Evolutionary conservation across 2,888 invertebrate species (phyloP).

Genomic region (Drosophila anceps): DNA sequence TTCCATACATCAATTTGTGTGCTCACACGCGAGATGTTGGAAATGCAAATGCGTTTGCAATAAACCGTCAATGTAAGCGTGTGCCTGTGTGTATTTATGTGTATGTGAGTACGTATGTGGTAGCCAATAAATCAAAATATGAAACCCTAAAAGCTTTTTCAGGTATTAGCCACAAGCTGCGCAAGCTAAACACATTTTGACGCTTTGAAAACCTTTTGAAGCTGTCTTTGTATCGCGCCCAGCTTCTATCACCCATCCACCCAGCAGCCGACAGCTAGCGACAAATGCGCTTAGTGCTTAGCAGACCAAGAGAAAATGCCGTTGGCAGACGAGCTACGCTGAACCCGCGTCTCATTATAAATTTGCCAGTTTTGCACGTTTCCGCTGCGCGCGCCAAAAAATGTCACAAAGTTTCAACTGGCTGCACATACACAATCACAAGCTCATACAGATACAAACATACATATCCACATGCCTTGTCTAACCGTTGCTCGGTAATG

Average conservation of each 20-base stretch:
- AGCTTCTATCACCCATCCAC: slow-evolving; percentile 4
- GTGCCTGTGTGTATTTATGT: slow-evolving; percentile 17
- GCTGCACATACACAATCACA: slow-evolving; percentile 31
- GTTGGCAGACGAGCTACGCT: slow-evolving; percentile 60
- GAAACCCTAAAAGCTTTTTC: slow-evolving; percentile 75
- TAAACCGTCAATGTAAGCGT: slow-evolving; percentile 30
- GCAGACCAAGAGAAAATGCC: slow-evolving; percentile 67
- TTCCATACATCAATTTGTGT: slow-evolving; percentile 71
- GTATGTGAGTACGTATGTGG: slow-evolving; percentile 21
- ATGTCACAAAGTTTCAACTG: slow-evolving; percentile 74
- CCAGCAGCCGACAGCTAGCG: slow-evolving; percentile 31
- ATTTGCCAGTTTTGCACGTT: slow-evolving; percentile 81
- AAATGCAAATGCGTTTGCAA: slow-evolving; percentile 70
- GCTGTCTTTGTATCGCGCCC: slow-evolving; percentile 40
- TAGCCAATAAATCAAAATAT: slow-evolving; percentile 76
- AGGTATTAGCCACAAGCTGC: slow-evolving; percentile 66
- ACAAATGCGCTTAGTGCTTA: slow-evolving; percentile 75
- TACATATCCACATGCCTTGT: not conserved
- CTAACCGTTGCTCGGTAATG: slow-evolving; percentile 11
- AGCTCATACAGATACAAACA: not conserved
- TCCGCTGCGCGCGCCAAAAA: slow-evolving; percentile 73
- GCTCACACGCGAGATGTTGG: slow-evolving; percentile 43
- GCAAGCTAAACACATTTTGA: slow-evolving; percentile 56
- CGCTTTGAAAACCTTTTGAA: slow-evolving; percentile 56
- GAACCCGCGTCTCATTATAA: slow-evolving; percentile 77